phyloP scores from a whole-genome alignment of 1,140 invertebrate genomes.

The Thalassaphorura encarpata region DNA sequence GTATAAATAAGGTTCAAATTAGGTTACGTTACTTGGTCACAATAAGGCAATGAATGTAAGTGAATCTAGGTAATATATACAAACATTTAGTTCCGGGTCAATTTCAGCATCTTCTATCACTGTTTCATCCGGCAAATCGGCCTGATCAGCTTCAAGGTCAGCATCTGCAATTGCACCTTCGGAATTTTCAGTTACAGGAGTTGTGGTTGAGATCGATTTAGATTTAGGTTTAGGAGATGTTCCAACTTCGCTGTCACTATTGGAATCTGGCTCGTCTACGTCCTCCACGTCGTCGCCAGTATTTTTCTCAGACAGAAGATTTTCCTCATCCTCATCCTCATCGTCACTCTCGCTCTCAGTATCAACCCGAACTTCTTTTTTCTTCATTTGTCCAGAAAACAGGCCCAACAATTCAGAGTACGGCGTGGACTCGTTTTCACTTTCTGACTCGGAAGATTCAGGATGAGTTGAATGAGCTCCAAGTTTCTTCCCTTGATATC shows the following conservation, averaged over 20 bases:
- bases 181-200: slow-evolving; percentile 36
- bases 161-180: slow-evolving; percentile 37
- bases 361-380: slow-evolving; percentile 30
- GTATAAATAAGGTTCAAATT: neutral
- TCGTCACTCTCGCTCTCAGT: slow-evolving; percentile 29
- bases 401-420: slow-evolving; percentile 19
- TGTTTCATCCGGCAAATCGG: slow-evolving; percentile 34
- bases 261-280: slow-evolving; percentile 24
- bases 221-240: too few relatives aligned
- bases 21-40: neutral
- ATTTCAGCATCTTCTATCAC: slow-evolving; percentile 30
- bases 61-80: neutral
- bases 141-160: slow-evolving; percentile 34
- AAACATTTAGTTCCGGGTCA: slow-evolving; percentile 18
- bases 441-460: slow-evolving; percentile 13
- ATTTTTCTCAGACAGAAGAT: slow-evolving; percentile 18
- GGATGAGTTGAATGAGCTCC: neutral
- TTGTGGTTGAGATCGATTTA: slow-evolving; percentile 20
- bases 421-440: slow-evolving; percentile 18
- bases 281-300: slow-evolving; percentile 24
- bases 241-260: slow-evolving; percentile 11
- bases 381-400: slow-evolving; percentile 8
- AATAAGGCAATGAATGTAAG: neutral
- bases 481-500: neutral
- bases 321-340: slow-evolving; percentile 5